Base-by-base conservation (phyloP, 1,140 invertebrate genomes). In the Papilio xuthus region DNA sequence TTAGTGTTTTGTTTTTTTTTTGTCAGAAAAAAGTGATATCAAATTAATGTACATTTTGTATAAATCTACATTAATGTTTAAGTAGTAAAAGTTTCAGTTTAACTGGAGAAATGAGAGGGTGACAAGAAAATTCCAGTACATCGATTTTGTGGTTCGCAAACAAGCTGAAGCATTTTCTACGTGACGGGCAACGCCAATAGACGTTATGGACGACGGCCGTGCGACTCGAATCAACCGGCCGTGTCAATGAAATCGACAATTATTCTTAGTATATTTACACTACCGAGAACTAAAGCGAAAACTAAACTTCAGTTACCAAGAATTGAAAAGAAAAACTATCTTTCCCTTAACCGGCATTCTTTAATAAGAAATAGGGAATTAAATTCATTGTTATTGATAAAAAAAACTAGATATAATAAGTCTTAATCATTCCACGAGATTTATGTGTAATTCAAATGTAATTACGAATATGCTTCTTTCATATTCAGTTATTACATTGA, bases 141-240 rank as follows among this genome's bases (percentile, higher is more conserved):
- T 82, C 82, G 78, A 81, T 79, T 81, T 81, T 77, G 83, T 80
- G 77, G 74, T 79, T 78, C 78, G 77, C 83, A 88, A 89, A 86
- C 87, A 88, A 89, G 82, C 82, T 82, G 78, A 84, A 84, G 81
- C 63, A 82, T 81, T 78, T 69, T 78, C 74, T 79, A 89, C 89
- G 88, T 87, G 89, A 86, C 83, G 80, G 72, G 83, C 83, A 88
- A 82, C 80, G 78, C 77, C 78, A 85, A 85, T 85, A 42, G 70
- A 42, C 18, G 70, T 69, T 15, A 28, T 32, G 28, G 28, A 37
- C 70, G 28, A 77, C 79, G 78, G 70, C 77, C 26, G 63, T 41
- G 70, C 50, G 18, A 74, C 71, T 79, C 77, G 80, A 83, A 83
- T 83, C 80, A 83, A 85, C 80, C 75, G 41, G 72, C 79, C 63